Base-by-base conservation (phyloP, 2,888 invertebrate genomes). In the Calephelis perditalis region DNA sequence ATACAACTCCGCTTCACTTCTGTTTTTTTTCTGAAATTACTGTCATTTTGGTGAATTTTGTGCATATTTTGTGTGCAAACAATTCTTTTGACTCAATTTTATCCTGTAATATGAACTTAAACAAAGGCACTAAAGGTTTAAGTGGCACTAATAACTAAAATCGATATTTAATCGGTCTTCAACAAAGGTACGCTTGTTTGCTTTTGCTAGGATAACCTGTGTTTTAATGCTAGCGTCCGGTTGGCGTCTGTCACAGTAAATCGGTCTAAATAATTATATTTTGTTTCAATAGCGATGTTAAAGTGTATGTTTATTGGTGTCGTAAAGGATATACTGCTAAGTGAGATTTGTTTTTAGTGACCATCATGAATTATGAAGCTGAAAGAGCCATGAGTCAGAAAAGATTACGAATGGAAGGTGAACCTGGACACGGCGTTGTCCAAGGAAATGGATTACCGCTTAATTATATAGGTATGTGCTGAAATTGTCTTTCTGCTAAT, bases 141-240 rank as follows among this genome's bases (percentile, higher is more conserved):
- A 82, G 87, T 89, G 84, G 80, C 81, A 84, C 78, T 84, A 82
- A 79, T 79, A 81, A 84, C 83, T 90, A 90, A 91, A 90, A 91
- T 91, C 91, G 84, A 91, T 91, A 91, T 40, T 40, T 83, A 88
- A 86, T 86, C 88, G 82, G 82, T 84, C 84, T 84, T 84, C 84
- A 90, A 90, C 90, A 91, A 91, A 91, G 91, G 91, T 91, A 91
- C 89, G 90, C 91, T 91, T 90, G 88, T 89, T 88, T 87, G 88
- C 85, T 82, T 86, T 85, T 78, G 75, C 78, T 75, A 73, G 78
- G 79, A 85, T 89, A 90, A 90, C 90, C 90, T 91, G 87, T 89
- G 88, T 87, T 35, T 86, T 87, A 82, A 82, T 83, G 81, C 82
- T 84, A 78, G 91, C 90, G 91, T 91, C 90, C 90, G 88, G 86